phyloP scores from a whole-genome alignment of 2,797 vertebrate species.

The Poecile montanus region DNA sequence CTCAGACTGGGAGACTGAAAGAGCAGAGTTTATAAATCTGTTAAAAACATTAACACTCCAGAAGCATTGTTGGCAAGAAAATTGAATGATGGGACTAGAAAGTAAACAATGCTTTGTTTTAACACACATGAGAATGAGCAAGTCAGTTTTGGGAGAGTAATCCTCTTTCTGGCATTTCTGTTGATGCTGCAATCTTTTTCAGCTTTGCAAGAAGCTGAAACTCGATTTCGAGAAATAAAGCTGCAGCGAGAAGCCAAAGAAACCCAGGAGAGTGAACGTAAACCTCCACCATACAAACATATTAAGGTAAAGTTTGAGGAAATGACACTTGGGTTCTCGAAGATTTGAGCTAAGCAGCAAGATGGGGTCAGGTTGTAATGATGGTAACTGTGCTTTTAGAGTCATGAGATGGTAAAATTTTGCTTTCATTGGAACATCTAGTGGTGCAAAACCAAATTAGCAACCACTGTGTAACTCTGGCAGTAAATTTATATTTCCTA shows the following conservation, averaged over 20 bases:
- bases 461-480: background rate
- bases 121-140: background rate
- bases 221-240: constrained; percentile 91
- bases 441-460: background rate
- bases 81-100: background rate
- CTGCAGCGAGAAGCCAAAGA: constrained; percentile 92
- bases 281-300: constrained; percentile 94
- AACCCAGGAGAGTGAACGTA: constrained; percentile 91
- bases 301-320: constrained; percentile 84
- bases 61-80: background rate
- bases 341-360: background rate
- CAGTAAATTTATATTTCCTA: background rate
- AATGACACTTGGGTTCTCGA: background rate
- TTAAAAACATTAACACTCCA: background rate
- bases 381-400: background rate
- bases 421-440: background rate
- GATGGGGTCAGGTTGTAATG: background rate
- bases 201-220: constrained; percentile 93
- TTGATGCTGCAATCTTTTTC: background rate
- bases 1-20: background rate
- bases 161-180: background rate
- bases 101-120: background rate
- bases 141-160: background rate
- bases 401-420: background rate
- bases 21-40: background rate